Conservation (phyloP, 1,140 invertebrate species). For the Tyrophagus putrescentiae region DNA sequence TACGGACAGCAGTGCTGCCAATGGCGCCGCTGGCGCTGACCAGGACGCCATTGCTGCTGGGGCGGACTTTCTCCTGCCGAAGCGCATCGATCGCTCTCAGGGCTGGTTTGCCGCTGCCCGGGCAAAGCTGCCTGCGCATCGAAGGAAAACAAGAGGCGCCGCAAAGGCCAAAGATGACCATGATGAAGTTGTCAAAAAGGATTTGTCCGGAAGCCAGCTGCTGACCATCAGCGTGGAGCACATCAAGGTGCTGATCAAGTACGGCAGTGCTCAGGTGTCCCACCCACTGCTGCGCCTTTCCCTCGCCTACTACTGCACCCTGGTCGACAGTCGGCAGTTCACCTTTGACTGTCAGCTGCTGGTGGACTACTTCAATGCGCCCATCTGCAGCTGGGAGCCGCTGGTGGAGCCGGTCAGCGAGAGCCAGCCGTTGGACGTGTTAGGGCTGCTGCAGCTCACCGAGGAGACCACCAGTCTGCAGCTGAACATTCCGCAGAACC, state of each 20-base stretch:
- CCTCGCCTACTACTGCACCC: not conserved
- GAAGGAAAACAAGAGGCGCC: too few species aligned
- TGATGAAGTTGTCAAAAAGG: not conserved
- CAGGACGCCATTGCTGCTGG: not conserved
- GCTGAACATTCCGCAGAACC: constrained; percentile 40
- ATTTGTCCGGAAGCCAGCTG: not conserved
- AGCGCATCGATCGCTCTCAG: constrained; percentile 7
- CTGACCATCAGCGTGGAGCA: constrained; percentile 9
- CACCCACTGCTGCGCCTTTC: constrained; percentile 21
- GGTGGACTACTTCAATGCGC: constrained; percentile 81
- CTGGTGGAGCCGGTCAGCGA: constrained; percentile 77
- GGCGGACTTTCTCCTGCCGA: not conserved
- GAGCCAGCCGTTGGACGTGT: too few species aligned
- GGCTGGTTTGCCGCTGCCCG: constrained; percentile 1
- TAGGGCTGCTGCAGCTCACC: too few species aligned
- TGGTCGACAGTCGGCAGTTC: constrained; percentile 16
- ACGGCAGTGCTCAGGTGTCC: constrained; percentile 14
- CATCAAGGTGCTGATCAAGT: constrained; percentile 21
- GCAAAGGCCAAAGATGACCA: too few species aligned
- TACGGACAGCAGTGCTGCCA: too few species aligned
- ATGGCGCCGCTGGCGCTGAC: not conserved
- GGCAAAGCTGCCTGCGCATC: too few species aligned
- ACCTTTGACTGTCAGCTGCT: not conserved
- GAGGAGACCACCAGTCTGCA: too few species aligned
- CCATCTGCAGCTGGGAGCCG: constrained; percentile 87